Evolutionary conservation across 2,888 invertebrate species (phyloP).

Genomic region (Cryptophagus acutangulus): DNA sequence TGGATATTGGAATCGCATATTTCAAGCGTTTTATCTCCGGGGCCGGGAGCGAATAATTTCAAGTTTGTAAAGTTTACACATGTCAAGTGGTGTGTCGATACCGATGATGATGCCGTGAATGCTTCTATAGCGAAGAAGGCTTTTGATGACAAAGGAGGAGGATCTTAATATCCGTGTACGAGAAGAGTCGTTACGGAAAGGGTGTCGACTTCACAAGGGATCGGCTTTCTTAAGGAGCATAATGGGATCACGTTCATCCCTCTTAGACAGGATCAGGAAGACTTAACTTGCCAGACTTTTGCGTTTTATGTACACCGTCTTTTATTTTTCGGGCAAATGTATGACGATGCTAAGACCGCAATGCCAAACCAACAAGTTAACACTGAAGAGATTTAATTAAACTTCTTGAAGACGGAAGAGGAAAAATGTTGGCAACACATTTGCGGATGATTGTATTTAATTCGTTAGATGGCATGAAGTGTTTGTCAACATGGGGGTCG

Average conservation of each 20-base stretch:
- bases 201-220: conserved; percentile 48
- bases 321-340: too few relatives aligned
- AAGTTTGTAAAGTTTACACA: conserved; percentile 43
- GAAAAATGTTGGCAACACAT: too few relatives aligned
- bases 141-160: conserved; percentile 44
- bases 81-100: conserved; percentile 47
- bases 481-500: conserved; percentile 38
- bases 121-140: too few relatives aligned
- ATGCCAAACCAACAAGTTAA: too few relatives aligned
- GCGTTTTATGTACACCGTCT: conserved; percentile 29
- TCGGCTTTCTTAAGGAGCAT: conserved; percentile 49
- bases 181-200: conserved; percentile 41
- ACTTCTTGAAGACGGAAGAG: too few relatives aligned
- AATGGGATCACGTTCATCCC: conserved; percentile 51
- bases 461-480: conserved; percentile 40
- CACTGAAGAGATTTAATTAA: too few relatives aligned
- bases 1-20: conserved; percentile 71
- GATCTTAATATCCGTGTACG: conserved; percentile 47
- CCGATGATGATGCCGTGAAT: conserved; percentile 34
- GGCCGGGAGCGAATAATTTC: conserved; percentile 38
- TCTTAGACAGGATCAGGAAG: conserved; percentile 46
- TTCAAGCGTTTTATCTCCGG: conserved; percentile 45
- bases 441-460: conserved; percentile 38
- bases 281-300: conserved; percentile 43
- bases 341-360: too few relatives aligned